These are phyloP conservation scores for Drosophila sordidula DNA, from an alignment of 2,888 invertebrate species.

Conservation along the genomic window DNA sequence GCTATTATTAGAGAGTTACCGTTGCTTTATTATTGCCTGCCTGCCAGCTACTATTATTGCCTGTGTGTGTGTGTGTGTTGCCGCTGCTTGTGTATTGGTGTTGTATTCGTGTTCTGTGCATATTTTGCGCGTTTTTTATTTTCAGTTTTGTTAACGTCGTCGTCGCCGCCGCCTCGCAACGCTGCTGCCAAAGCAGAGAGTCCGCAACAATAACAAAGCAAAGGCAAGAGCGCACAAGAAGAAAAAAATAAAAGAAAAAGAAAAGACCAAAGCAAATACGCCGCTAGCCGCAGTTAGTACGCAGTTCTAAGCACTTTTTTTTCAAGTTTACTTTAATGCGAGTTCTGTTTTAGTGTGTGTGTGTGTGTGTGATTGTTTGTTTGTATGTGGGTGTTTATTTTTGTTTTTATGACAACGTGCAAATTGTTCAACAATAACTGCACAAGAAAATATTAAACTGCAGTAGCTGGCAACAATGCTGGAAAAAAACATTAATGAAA, in stretches of 20 bases:
- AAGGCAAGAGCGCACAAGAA: slow-evolving; percentile 29
- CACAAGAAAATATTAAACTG: slow-evolving; percentile 24
- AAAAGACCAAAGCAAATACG: slow-evolving; percentile 48
- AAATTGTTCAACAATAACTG: slow-evolving; percentile 54
- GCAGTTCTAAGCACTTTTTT: slow-evolving; percentile 55
- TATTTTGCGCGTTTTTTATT: slow-evolving; percentile 77
- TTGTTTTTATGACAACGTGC: slow-evolving; percentile 56
- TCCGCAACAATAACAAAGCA: slow-evolving; percentile 37
- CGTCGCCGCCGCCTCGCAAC: slow-evolving; percentile 69
- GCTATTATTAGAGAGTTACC: slow-evolving; percentile 78
- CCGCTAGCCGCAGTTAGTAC: slow-evolving; percentile 65
- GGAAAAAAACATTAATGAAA: slow-evolving; percentile 12
- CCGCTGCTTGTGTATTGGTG: slow-evolving; percentile 32
- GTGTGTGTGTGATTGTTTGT: slow-evolving; percentile 14
- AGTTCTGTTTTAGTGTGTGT: slow-evolving; percentile 14
- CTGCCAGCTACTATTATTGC: slow-evolving; percentile 63
- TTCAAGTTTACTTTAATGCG: slow-evolving; percentile 31
- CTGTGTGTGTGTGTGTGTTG: slow-evolving; percentile 24
- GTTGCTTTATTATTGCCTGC: slow-evolving; percentile 72
- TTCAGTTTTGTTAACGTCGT: slow-evolving; percentile 77
- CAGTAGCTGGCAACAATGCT: slow-evolving; percentile 33
- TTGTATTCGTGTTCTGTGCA: slow-evolving; percentile 66
- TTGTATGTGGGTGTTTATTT: slow-evolving; percentile 41
- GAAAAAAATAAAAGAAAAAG: slow-evolving; percentile 27
- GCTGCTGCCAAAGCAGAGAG: slow-evolving; percentile 47